These are phyloP conservation scores for Psilopsiagon aurifrons DNA, from an alignment of 2,113 vertebrate species.

Conservation along the genomic window DNA sequence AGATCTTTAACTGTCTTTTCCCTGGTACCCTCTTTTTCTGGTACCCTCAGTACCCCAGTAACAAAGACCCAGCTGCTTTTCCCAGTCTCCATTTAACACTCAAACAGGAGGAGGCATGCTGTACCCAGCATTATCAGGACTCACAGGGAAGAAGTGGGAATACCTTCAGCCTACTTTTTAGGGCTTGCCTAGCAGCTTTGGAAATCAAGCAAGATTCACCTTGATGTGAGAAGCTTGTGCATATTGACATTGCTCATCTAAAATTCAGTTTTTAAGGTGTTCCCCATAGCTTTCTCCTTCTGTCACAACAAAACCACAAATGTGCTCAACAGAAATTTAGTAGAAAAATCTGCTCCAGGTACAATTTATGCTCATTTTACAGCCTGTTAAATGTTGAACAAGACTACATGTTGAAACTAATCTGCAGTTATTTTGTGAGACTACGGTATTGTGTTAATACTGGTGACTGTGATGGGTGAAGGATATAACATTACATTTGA, in stretches of 20 bases:
- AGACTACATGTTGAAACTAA: not conserved
- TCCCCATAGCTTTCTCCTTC: not conserved
- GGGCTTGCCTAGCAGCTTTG: not conserved
- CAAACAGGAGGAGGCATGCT: not conserved
- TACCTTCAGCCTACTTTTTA: not conserved
- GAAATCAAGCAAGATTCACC: not conserved
- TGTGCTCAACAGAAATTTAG: not conserved
- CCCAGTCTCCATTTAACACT: not conserved
- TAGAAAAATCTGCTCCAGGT: not conserved
- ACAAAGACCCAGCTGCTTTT: conserved; percentile 26
- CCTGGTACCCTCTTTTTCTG: not conserved
- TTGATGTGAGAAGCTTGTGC: not conserved
- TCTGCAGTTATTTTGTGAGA: not conserved
- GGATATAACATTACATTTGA: not conserved
- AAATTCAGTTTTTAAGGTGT: not conserved
- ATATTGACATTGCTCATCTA: not conserved
- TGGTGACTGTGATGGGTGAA: not conserved
- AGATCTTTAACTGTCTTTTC: not conserved
- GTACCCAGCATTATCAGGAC: not conserved
- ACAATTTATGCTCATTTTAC: not conserved
- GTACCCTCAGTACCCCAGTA: not conserved
- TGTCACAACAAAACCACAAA: not conserved
- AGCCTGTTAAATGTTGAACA: not conserved
- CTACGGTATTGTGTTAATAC: not conserved
- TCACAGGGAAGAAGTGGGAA: not conserved